Conservation (phyloP, 1,140 invertebrate species). For the Micrasema longulum region DNA sequence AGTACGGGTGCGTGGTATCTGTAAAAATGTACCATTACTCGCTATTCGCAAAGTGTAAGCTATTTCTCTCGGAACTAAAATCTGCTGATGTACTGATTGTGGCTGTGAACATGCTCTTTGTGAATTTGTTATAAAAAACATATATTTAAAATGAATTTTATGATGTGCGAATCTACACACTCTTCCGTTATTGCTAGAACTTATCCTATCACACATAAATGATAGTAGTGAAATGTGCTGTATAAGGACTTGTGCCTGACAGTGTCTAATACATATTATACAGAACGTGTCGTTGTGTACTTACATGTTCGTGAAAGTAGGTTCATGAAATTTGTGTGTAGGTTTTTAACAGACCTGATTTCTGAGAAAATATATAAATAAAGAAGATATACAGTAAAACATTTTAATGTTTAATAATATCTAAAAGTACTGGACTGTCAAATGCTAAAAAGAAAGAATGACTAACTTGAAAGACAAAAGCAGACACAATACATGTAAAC, state of each 20-base stretch:
- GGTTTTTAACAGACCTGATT: constrained; percentile 51
- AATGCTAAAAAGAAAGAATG: constrained; percentile 40
- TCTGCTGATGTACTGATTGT: too few species aligned
- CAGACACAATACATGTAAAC: constrained; percentile 44
- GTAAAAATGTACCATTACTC: constrained; percentile 56
- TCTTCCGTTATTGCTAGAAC: too few species aligned
- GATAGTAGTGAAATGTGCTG: too few species aligned
- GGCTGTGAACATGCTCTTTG: too few species aligned
- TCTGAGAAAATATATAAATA: constrained; percentile 50
- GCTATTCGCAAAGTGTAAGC: constrained; percentile 3
- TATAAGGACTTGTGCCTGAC: too few species aligned
- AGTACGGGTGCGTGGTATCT: constrained; percentile 55
- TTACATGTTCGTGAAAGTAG: constrained; percentile 10
- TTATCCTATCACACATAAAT: too few species aligned
- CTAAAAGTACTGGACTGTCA: constrained; percentile 34
- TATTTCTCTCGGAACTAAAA: too few species aligned
- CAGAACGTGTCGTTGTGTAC: constrained; percentile 24
- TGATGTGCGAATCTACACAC: too few species aligned
- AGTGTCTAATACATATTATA: background rate
- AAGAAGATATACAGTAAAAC: constrained; percentile 21
- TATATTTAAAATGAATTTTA: too few species aligned
- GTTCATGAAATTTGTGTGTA: constrained; percentile 21
- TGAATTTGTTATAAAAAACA: too few species aligned
- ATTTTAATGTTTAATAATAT: constrained; percentile 21
- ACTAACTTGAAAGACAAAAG: constrained; percentile 44